Evolutionary conservation across 2,888 invertebrate genomes (phyloP).

Genomic region (Pristionchus entomophagus): DNA sequence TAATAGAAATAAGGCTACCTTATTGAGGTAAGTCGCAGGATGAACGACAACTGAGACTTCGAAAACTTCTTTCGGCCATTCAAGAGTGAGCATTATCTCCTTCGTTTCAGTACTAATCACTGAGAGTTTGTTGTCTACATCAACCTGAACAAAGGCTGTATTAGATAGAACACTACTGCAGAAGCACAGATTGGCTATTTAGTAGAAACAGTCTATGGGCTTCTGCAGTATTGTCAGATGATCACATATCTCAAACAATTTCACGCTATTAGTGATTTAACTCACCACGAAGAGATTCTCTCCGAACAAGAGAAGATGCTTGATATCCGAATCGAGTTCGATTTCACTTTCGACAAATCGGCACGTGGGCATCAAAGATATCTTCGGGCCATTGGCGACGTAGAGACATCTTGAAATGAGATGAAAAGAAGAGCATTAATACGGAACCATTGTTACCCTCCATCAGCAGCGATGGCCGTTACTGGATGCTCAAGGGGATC

Average conservation of each 20-base stretch:
- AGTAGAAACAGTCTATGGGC: too few species aligned
- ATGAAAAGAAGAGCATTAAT: not conserved
- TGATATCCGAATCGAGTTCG: not conserved
- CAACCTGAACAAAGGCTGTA: conserved; percentile 52
- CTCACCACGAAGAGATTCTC: conserved; percentile 35
- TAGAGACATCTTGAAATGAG: conserved; percentile 54
- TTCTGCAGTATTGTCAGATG: too few species aligned
- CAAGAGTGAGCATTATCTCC: conserved; percentile 59
- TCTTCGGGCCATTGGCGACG: conserved; percentile 54
- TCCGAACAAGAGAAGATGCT: conserved; percentile 28
- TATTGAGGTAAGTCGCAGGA: conserved; percentile 94
- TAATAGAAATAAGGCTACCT: conserved; percentile 79
- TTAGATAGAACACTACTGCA: not conserved
- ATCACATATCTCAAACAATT: too few species aligned
- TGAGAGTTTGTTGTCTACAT: conserved; percentile 58
- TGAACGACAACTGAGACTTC: conserved; percentile 88
- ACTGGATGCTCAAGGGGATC: conserved; percentile 54
- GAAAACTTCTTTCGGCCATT: conserved; percentile 79
- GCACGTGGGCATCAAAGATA: conserved; percentile 58
- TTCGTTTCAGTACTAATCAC: conserved; percentile 61
- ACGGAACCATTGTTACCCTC: conserved; percentile 3
- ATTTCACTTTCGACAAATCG: conserved; percentile 49
- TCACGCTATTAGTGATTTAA: too few species aligned
- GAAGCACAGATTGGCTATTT: too few species aligned
- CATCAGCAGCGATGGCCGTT: conserved; percentile 52